These are phyloP conservation scores for Sipha flava DNA, from an alignment of 1,140 invertebrate genomes.

Conservation along the genomic window DNA sequence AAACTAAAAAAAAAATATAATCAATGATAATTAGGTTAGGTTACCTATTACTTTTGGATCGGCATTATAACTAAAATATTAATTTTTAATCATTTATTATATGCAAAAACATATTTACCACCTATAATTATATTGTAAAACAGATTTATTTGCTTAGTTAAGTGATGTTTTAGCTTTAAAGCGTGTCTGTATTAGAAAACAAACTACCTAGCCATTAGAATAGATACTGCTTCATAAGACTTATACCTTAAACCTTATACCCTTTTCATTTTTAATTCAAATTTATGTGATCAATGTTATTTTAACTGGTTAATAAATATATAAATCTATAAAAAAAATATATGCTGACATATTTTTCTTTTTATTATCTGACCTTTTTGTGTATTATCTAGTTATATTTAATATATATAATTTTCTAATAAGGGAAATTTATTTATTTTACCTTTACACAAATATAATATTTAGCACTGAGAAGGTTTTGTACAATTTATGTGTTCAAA, in stretches of 20 bases:
- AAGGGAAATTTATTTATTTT: no score
- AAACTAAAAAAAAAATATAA: not conserved
- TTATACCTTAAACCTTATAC: not conserved
- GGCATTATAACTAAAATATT: not conserved
- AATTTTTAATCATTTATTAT: not conserved
- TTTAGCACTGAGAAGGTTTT: no score
- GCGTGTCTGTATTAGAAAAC: not conserved
- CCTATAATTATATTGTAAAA: not conserved
- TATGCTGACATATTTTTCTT: not conserved
- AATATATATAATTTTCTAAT: no score
- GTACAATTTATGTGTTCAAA: no score
- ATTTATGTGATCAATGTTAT: slow-evolving; percentile 5
- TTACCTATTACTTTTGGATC: not conserved
- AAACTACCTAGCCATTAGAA: not conserved
- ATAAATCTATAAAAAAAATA: not conserved
- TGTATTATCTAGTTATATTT: no score
- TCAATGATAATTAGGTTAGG: not conserved
- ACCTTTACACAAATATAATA: no score
- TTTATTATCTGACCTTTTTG: not conserved
- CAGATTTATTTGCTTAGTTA: not conserved
- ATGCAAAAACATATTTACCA: not conserved
- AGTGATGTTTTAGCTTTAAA: slow-evolving; percentile 13
- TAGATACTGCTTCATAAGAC: not conserved
- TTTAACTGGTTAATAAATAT: slow-evolving; percentile 8
- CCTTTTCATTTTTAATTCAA: not conserved